A percentile compares a stretch with the other conserved stretches of the same genome.
Conservation (phyloP, 2,888 invertebrate species). For the Bellardia bayeri region DNA sequence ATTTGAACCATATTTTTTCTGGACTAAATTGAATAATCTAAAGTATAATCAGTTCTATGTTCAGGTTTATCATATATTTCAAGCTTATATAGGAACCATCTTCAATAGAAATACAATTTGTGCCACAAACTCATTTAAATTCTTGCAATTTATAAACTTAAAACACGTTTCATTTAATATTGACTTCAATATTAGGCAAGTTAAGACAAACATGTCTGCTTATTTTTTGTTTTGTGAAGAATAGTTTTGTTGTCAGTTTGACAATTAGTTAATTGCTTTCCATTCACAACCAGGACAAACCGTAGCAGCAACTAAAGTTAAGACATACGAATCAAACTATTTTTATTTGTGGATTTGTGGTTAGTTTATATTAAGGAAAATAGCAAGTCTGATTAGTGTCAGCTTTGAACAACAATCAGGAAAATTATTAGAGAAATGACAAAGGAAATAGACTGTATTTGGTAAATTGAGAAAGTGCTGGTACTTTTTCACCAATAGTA, state of each 20-base stretch:
- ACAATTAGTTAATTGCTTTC: conserved; percentile 64
- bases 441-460: not conserved
- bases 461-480: not conserved
- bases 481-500: too few species aligned
- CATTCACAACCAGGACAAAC: not conserved
- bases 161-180: not conserved
- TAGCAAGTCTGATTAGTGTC: conserved; percentile 40
- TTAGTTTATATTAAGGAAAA: not conserved
- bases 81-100: too few species aligned
- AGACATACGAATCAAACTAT: not conserved
- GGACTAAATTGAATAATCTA: too few species aligned
- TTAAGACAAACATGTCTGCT: conserved; percentile 8
- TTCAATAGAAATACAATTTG: too few species aligned
- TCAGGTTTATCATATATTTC: too few species aligned
- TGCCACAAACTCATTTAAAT: not conserved
- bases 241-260: conserved; percentile 45
- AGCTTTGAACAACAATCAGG: conserved; percentile 12
- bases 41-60: too few species aligned
- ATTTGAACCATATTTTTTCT: too few species aligned
- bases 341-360: not conserved
- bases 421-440: conserved; percentile 13
- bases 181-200: not conserved
- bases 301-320: not conserved
- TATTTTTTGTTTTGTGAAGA: not conserved
- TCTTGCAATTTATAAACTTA: not conserved